Base-by-base conservation (phyloP, 2,113 vertebrate species). In the Corythornis madagascariensis region DNA sequence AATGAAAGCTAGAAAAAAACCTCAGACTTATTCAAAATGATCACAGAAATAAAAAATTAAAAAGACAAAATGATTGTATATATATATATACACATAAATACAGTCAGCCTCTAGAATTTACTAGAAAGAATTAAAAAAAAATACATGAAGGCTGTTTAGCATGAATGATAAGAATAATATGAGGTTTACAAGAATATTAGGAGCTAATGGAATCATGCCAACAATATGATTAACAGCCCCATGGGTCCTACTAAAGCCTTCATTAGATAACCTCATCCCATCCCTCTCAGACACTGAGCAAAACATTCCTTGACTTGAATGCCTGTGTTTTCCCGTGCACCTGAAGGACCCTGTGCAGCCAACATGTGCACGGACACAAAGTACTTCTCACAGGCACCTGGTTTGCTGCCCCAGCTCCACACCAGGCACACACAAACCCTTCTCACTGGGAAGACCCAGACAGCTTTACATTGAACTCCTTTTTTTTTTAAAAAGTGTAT, bases 271-370 rank as follows among this genome's bases (percentile, higher is more conserved):
- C 16, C 45, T 80, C 14, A 55, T 1, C 55, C 79, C 55, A 42
- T 17, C 50, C 17, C 55, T 66, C 11, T 43, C 0, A 0, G n/a
- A 43, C 2, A 0, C 0, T 9, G 22, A 88, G 59, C 1, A 16
- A 86, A 21, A 22, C 38, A 7, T 59, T 53, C 60, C 42, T 33
- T 50, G 56, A 56, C 56, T 0, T 3, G 8, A 83, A 55, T 0
- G 0, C 56, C 83, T n/a, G 1, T 9, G 40, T 28, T 77, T 38
- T 38, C 9, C 38, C 0, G 0, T 4, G 24, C 9, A 10, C 60
- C 72, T 55, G n/a, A 76, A 77, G 83, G 80, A 73, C 56, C 15
- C 22, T 15, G 1, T 10, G 74, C 3, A 18, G 21, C 55, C 73
- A 60, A 40, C 66, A 22, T 17, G 56, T 2, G 0, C 28, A 14